phyloP scores from a whole-genome alignment of 2,113 vertebrate species.

The Scalopus aquaticus region DNA sequence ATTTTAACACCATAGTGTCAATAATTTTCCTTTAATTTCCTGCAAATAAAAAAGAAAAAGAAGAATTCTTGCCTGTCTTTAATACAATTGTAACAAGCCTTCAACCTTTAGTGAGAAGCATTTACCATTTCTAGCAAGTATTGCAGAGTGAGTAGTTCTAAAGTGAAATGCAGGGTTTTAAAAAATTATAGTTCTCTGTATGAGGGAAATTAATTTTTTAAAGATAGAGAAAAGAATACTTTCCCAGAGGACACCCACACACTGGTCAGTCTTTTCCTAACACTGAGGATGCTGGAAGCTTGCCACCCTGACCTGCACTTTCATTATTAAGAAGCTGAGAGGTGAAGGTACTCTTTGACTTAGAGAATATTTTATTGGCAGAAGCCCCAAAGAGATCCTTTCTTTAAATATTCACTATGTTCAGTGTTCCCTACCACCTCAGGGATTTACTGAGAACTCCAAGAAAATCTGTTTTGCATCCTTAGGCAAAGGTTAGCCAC shows the following conservation, averaged over 20 bases:
- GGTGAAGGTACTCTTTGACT: constrained; percentile 76
- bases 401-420: constrained; percentile 78
- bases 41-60: constrained; percentile 16
- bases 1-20: neutral
- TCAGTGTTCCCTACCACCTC: constrained; percentile 78
- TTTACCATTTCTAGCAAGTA: neutral
- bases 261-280: constrained; percentile 67
- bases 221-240: neutral
- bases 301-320: constrained; percentile 72
- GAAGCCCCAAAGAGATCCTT: constrained; percentile 79
- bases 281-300: constrained; percentile 49
- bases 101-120: constrained; percentile 31
- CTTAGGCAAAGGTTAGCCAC: constrained; percentile 81
- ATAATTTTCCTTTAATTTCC: neutral
- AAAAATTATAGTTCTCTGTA: constrained; percentile 34
- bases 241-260: neutral
- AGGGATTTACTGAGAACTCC: constrained; percentile 78
- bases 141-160: neutral
- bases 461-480: constrained; percentile 80
- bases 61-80: neutral
- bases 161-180: constrained; percentile 20
- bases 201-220: constrained; percentile 74
- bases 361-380: constrained; percentile 83
- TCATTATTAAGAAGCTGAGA: constrained; percentile 83
- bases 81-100: neutral